Evolutionary conservation across 2,888 invertebrate genomes (phyloP).

Genomic region (Tipula helvola): DNA sequence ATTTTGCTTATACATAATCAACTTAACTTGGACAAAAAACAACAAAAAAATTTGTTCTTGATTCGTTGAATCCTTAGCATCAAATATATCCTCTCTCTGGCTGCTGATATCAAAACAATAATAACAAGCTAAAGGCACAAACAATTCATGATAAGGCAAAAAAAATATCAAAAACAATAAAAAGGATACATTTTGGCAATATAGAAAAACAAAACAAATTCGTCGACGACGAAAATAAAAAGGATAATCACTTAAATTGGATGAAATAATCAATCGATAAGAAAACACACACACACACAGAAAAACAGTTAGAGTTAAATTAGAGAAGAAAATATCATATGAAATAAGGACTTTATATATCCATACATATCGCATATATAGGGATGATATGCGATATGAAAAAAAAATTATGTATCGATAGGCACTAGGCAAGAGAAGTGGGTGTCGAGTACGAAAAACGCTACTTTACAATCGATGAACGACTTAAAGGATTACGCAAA

Average conservation of each 20-base stretch:
- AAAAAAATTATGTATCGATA: neutral
- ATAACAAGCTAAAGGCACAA: neutral
- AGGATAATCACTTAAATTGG: constrained; percentile 4
- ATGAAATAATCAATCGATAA: constrained; percentile 4
- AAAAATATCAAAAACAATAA: neutral
- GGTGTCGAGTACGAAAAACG: neutral
- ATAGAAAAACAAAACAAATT: neutral
- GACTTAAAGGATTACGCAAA: neutral
- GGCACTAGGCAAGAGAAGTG: neutral
- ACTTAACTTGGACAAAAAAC: neutral
- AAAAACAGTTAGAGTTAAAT: neutral
- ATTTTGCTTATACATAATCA: neutral
- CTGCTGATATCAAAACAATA: neutral
- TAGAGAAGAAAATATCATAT: neutral
- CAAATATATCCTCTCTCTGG: neutral
- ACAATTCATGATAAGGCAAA: neutral
- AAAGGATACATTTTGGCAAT: neutral
- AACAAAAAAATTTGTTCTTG: neutral
- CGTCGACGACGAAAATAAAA: neutral
- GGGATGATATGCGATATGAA: neutral
- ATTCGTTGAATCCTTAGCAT: neutral
- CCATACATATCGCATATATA: neutral
- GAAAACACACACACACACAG: neutral
- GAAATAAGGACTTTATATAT: neutral
- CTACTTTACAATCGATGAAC: constrained; percentile 4